Evolutionary conservation across 2,113 vertebrate genomes (phyloP).

Genomic region (Peromyscus maniculatus): DNA sequence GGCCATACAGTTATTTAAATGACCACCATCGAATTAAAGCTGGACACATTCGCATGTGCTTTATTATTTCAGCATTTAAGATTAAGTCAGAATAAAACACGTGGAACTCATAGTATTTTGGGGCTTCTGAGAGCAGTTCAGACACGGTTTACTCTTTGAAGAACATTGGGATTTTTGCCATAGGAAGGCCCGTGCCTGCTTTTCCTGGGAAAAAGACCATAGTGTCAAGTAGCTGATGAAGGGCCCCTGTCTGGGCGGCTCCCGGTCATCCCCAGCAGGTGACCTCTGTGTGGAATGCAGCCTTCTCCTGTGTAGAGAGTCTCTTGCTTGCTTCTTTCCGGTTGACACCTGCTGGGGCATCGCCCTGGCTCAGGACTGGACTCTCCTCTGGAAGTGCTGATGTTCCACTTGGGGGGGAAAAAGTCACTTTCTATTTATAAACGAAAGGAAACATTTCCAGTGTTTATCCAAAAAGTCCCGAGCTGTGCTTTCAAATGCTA

Average conservation of each 20-base stretch:
- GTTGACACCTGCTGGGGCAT: accelerated
- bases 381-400: slow-evolving; percentile 11
- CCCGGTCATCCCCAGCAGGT: neutral
- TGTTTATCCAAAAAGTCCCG: slow-evolving; percentile 66
- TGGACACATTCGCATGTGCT: neutral
- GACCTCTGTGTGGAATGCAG: accelerated
- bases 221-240: neutral
- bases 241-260: neutral
- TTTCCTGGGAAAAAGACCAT: neutral
- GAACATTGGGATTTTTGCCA: neutral
- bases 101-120: neutral
- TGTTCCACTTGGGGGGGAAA: neutral
- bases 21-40: neutral
- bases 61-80: neutral
- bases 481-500: slow-evolving; percentile 24
- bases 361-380: neutral
- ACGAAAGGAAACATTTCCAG: slow-evolving; percentile 66
- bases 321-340: neutral
- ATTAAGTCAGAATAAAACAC: neutral
- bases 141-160: neutral
- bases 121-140: neutral
- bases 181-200: neutral
- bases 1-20: neutral
- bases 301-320: neutral
- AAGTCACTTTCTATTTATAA: slow-evolving; percentile 75